Conservation (phyloP, 2,797 vertebrate genomes). For the Buphagus erythrorhynchus region DNA sequence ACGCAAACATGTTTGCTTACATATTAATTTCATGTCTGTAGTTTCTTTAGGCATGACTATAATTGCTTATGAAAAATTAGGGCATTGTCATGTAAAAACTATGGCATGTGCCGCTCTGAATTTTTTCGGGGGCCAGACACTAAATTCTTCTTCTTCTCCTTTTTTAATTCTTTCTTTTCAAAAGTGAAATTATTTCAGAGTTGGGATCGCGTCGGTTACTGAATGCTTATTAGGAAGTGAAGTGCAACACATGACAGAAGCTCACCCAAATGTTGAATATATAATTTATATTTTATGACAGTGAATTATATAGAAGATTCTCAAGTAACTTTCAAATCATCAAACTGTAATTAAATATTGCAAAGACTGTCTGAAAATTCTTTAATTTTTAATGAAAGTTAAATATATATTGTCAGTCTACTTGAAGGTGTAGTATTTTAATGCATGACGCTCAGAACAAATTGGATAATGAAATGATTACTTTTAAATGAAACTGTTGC, state of each 20-base stretch:
- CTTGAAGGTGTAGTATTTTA: slow-evolving; percentile 66
- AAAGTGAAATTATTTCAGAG: slow-evolving; percentile 45
- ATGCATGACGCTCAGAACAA: slow-evolving; percentile 59
- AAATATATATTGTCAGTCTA: slow-evolving; percentile 65
- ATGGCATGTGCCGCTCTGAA: not conserved
- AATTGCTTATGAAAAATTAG: slow-evolving; percentile 1
- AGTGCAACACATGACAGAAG: slow-evolving; percentile 30
- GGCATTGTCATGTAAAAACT: not conserved
- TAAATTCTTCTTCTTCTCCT: not conserved
- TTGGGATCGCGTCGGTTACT: not conserved
- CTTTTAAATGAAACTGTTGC: slow-evolving; percentile 63
- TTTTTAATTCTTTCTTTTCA: not conserved
- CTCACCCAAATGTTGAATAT: slow-evolving; percentile 56
- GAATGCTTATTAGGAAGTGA: slow-evolving; percentile 33
- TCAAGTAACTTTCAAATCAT: slow-evolving; percentile 68
- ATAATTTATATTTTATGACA: slow-evolving; percentile 66
- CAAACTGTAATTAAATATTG: slow-evolving; percentile 73
- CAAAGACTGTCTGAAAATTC: slow-evolving; percentile 66
- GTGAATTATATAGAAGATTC: slow-evolving; percentile 67
- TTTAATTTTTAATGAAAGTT: slow-evolving; percentile 71
- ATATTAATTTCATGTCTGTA: slow-evolving; percentile 13
- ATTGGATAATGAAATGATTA: slow-evolving; percentile 69
- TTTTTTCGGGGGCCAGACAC: not conserved
- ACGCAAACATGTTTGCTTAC: slow-evolving; percentile 31
- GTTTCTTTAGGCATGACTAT: not conserved